phyloP scores from a whole-genome alignment of 2,113 vertebrate genomes.

The Puffinus mauretanicus region DNA sequence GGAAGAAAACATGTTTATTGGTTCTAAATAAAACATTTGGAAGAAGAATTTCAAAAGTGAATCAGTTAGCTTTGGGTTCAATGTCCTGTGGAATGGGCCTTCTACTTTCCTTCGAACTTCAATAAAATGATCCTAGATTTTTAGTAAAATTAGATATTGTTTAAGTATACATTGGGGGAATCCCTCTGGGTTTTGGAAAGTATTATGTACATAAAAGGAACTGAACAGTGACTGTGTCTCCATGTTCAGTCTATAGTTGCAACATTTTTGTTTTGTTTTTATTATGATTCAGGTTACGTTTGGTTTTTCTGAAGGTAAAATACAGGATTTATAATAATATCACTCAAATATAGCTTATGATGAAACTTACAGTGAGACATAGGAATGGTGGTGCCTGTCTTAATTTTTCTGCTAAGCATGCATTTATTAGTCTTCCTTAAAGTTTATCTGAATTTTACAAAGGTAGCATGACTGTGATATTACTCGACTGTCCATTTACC shows the following conservation, averaged over 20 bases:
- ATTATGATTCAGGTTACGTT: background rate
- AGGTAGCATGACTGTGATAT: background rate
- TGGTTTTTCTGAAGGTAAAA: background rate
- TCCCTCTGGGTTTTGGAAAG: background rate
- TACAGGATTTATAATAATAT: background rate
- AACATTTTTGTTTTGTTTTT: background rate
- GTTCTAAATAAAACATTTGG: background rate
- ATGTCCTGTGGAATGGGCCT: background rate
- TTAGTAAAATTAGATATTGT: background rate
- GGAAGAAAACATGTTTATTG: background rate
- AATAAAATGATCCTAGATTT: background rate
- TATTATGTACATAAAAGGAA: background rate
- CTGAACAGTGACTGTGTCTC: background rate
- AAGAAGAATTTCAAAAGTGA: background rate
- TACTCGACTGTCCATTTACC: background rate
- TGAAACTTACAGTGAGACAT: background rate
- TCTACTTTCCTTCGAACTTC: background rate
- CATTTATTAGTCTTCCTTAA: background rate
- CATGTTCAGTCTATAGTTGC: background rate
- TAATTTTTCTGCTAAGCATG: background rate
- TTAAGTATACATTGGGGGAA: background rate
- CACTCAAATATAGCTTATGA: background rate
- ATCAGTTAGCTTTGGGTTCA: background rate
- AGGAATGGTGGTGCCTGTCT: background rate
- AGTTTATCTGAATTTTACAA: background rate